Evolutionary conservation across 1,140 invertebrate genomes (phyloP).

Genomic region (Aphis gossypii): DNA sequence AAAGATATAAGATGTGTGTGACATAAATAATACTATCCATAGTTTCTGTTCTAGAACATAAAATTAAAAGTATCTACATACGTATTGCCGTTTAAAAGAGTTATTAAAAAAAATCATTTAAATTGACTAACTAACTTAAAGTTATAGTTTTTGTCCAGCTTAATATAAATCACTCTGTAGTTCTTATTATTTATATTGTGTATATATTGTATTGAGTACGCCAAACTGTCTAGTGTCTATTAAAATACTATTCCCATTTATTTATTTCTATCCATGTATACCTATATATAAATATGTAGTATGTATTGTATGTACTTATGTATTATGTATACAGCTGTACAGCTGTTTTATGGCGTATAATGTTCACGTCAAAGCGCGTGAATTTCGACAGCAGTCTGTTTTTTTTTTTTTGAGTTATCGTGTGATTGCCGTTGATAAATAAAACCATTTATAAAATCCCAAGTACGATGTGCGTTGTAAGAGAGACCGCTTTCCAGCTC

Average conservation of each 20-base stretch:
- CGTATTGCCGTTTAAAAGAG: no score
- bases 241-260: neutral
- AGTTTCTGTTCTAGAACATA: no score
- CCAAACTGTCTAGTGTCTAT: neutral
- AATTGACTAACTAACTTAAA: no score
- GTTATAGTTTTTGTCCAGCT: no score
- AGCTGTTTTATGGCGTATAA: neutral
- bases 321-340: neutral
- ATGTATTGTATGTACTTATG: neutral
- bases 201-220: neutral
- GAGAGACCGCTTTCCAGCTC: neutral
- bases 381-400: neutral
- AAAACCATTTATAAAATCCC: slow-evolving; percentile 11
- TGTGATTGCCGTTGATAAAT: neutral
- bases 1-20: no score
- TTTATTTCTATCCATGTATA: neutral
- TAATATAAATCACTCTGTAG: neutral
- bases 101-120: no score
- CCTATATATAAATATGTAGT: neutral
- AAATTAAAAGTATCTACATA: no score
- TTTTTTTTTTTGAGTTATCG: neutral
- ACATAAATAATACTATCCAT: no score
- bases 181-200: neutral
- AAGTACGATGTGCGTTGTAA: neutral
- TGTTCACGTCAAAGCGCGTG: neutral